Base-by-base conservation (phyloP, 2,888 invertebrate genomes). In the Cephus pulcher region DNA sequence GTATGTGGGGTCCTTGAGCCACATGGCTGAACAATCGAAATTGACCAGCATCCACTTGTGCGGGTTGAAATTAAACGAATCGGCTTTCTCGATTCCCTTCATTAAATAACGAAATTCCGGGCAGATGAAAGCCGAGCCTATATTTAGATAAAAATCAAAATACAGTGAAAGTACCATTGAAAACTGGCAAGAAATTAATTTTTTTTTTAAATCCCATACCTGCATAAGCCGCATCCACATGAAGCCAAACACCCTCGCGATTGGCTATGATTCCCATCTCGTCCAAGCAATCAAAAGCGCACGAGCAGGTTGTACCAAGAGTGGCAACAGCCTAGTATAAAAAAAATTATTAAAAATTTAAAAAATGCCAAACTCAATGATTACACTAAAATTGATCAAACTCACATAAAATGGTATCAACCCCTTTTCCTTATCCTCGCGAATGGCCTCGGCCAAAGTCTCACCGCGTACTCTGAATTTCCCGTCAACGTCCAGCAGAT, bases 41-140 rank as follows among this genome's bases (percentile, higher is more conserved):
- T 98, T 99, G n/a, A 99, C 98, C 84, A 99, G 92, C 95, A 99
- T 93, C 99, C 99, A 99, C 92, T 99, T 99, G 92, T 99, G 99
- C 0, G 99, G 99, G 91, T 99, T 99, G 90, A 99, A 98, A 92
- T 99, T 99, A 91, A 99, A 98, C 0, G 99, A 99, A 88, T 98
- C 97, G 0, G 98, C 98, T 80, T 95, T 94, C 92, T 99, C 96
- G 11, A 97, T 92, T 34, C 98, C 98, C 84, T 95, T 95, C 95
- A 98, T 96, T 34, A 98, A 93, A 88, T 97, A 95, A 71, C 98
- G 95, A 92, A 96, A 98, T 92, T 99, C 99, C 1, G 98, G 98
- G 87, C 99, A 99, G 84, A 99, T 97, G 90, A 99, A 98, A 0
- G 99, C 96, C 0, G 98, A 97, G 12, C 96, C 93, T 92, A 73